phyloP scores from a whole-genome alignment of 2,888 invertebrate genomes.

The Andrena flavipes region DNA sequence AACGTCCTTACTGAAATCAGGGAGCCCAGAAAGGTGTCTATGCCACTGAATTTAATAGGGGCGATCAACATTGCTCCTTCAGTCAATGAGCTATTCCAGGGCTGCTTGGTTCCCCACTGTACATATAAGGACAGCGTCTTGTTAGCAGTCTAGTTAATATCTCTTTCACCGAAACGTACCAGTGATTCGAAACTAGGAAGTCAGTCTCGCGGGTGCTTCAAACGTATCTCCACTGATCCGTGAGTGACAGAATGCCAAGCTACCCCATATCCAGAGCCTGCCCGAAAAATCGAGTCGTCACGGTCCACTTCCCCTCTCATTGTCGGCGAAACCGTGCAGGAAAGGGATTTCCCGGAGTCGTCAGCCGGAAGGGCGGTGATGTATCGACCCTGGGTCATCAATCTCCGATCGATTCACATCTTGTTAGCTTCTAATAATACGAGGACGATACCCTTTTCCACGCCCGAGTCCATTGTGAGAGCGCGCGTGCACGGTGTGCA shows the following conservation, averaged over 20 bases:
- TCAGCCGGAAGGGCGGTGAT: background rate
- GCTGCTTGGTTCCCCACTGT: too few relatives aligned
- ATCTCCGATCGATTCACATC: constrained; percentile 51
- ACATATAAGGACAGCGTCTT: too few relatives aligned
- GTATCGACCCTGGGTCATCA: constrained; percentile 29
- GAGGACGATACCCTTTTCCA: constrained; percentile 58
- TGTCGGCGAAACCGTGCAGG: constrained; percentile 21
- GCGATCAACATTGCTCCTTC: too few relatives aligned
- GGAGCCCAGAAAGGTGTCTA: too few relatives aligned
- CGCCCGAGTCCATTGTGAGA: constrained; percentile 18
- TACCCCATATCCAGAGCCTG: background rate
- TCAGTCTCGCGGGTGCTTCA: too few relatives aligned
- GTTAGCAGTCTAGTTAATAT: too few relatives aligned
- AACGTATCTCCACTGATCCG: too few relatives aligned
- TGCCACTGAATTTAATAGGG: too few relatives aligned
- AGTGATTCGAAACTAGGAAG: too few relatives aligned
- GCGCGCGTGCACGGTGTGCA: constrained; percentile 35
- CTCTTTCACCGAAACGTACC: too few relatives aligned
- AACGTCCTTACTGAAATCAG: too few relatives aligned
- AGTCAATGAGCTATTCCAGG: background rate
- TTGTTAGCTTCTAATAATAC: constrained; percentile 37
- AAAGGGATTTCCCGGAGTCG: constrained; percentile 13
- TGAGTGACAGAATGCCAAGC: background rate
- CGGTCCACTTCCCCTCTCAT: constrained; percentile 19
- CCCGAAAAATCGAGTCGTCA: background rate